Conservation (phyloP, 2,888 invertebrate genomes). For the Zeuzera pyrina region DNA sequence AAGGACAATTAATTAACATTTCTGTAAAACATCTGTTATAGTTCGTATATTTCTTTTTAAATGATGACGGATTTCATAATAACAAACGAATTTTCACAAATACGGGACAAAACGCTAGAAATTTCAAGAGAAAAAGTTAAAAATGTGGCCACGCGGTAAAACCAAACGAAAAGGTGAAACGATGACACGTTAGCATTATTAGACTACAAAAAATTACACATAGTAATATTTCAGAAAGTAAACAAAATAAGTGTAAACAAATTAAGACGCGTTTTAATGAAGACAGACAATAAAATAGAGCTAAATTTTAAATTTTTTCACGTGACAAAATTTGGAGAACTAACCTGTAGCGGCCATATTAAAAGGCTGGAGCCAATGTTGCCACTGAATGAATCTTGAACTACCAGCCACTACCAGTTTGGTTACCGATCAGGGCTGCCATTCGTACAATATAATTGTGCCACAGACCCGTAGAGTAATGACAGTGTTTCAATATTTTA, state of each 20-base stretch:
- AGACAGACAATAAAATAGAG: conserved; percentile 23
- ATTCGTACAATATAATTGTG: too few species aligned
- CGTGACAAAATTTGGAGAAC: conserved; percentile 71
- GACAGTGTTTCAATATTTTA: too few species aligned
- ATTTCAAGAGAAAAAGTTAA: conserved; percentile 26
- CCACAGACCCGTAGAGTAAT: too few species aligned
- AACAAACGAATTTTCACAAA: too few species aligned
- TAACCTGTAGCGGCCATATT: conserved; percentile 84
- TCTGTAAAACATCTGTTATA: conserved; percentile 23
- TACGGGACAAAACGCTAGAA: too few species aligned
- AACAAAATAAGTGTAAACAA: conserved; percentile 7
- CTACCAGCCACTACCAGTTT: too few species aligned
- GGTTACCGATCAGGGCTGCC: too few species aligned
- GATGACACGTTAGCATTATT: conserved; percentile 71
- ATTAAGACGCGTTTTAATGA: conserved; percentile 17
- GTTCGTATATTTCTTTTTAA: too few species aligned
- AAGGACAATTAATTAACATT: conserved; percentile 27
- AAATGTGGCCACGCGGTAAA: conserved; percentile 74
- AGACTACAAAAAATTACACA: conserved; percentile 35
- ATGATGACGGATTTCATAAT: too few species aligned
- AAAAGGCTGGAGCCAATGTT: conserved; percentile 69
- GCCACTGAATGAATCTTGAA: conserved; percentile 50
- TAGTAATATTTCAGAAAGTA: conserved; percentile 10
- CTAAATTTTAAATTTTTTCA: conserved; percentile 42
- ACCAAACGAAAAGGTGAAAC: conserved; percentile 67